Base-by-base conservation (phyloP, 2,113 vertebrate genomes). In the Plecotus auritus region DNA sequence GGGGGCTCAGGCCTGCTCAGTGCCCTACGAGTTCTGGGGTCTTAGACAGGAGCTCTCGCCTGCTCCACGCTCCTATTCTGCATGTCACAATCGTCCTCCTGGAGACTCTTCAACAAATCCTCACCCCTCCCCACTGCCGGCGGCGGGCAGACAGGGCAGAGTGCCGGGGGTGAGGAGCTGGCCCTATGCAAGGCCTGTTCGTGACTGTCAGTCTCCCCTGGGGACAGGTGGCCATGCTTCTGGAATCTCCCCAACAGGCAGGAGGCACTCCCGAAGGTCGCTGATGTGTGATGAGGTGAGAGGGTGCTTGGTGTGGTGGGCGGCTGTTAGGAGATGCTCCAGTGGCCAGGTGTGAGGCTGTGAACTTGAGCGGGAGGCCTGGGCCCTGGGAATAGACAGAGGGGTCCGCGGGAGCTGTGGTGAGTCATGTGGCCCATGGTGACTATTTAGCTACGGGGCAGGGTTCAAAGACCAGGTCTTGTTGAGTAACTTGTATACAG, bases 1-100 rank as follows among this genome's bases (percentile, higher is more conserved):
- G 81, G n/a, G 1, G 1, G 8, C 32, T 47, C 72, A 4, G 47
- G 70, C 37, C 8, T 32, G 7, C 2, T 32, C 30, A 40, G 51
- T 8, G 16, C 42, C 9, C 3, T 1, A 2, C 2, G 1, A 80
- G n/a, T 2, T 4, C n/a, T 0, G 5, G 69, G 26, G 32, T 30
- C 67, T 51, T 16, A 7, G 47, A 72, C 51, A 42, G n/a, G 4
- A 35, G 7, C 85, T 85, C 20, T 0, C 4, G 10, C 32, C 59
- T 8, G 17, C 28, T 13, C 4, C 3, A 2, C 2, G n/a, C 30
- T 2, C 35, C 26, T 23, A 18, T 45, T 2, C 56, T 72, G 47
- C 32, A 7, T 1, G 22, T 76, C 37, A 1, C 42, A 11, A 45
- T 42, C 16, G 30, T 10, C 45, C 17, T 47, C 66, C 35, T 70